Conservation (phyloP, 2,797 vertebrate species). For the Rhinogobio ventralis region DNA sequence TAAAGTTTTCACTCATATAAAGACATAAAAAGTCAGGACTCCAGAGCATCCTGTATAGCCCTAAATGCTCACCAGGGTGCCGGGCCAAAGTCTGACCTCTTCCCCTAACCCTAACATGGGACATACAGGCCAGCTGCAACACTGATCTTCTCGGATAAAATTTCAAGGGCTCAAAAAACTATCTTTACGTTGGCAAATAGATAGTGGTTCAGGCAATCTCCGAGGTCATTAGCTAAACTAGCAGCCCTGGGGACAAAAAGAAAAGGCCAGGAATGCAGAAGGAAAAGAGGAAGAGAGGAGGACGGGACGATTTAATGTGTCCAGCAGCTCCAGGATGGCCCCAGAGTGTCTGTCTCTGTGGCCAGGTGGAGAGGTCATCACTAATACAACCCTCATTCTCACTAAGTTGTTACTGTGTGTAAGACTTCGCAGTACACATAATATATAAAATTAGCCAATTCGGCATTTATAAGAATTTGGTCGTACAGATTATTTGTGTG, state of each 20-base stretch:
- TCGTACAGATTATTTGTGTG: background rate
- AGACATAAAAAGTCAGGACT: constrained; percentile 59
- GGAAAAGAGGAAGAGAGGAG: constrained; percentile 58
- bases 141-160: constrained; percentile 76
- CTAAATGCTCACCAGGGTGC: constrained; percentile 73
- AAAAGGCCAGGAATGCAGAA: constrained; percentile 64
- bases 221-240: constrained; percentile 71
- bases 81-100: constrained; percentile 71
- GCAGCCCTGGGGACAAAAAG: constrained; percentile 57
- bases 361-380: constrained; percentile 55
- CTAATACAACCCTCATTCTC: constrained; percentile 36
- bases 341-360: constrained; percentile 37
- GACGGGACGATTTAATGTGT: constrained; percentile 32
- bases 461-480: no score
- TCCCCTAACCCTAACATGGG: constrained; percentile 50
- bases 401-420: background rate
- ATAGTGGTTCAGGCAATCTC: constrained; percentile 65
- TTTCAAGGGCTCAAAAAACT: constrained; percentile 80
- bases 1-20: constrained; percentile 49
- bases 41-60: constrained; percentile 67
- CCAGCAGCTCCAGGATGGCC: constrained; percentile 32
- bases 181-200: constrained; percentile 80
- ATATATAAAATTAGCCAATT: background rate
- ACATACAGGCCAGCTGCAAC: constrained; percentile 76
- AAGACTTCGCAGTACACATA: background rate